Evolutionary conservation across 2,113 vertebrate genomes (phyloP).

Genomic region (Prunella himalayana): DNA sequence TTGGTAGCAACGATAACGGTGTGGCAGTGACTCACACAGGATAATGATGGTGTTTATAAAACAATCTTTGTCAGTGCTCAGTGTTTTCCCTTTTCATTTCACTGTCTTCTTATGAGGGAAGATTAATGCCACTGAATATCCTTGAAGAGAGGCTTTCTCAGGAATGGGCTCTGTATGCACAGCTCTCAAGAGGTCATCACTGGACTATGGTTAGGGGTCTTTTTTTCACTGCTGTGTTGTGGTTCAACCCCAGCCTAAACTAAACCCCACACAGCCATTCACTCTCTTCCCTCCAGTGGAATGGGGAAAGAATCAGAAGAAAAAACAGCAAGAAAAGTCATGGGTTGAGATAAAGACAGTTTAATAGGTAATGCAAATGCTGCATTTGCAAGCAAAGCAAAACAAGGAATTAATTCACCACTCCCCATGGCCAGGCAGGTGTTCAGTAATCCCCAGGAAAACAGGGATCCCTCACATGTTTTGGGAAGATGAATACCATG

Average conservation of each 20-base stretch:
- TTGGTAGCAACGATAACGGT: not conserved
- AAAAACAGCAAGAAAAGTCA: not conserved
- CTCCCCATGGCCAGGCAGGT: not conserved
- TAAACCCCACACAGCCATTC: not conserved
- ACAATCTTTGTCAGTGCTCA: not conserved
- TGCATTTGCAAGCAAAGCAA: not conserved
- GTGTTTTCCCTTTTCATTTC: not conserved
- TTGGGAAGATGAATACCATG: not conserved
- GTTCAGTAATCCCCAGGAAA: not conserved
- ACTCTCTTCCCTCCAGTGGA: not conserved
- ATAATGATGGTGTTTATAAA: not conserved
- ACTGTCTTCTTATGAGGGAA: not conserved
- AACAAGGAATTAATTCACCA: not conserved
- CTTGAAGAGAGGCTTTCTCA: not conserved
- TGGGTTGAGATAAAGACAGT: not conserved
- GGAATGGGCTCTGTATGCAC: not conserved
- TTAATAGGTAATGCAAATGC: not conserved
- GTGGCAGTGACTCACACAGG: not conserved
- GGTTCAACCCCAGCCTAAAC: not conserved
- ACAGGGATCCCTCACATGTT: not conserved
- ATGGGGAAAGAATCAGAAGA: not conserved
- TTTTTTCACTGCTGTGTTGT: not conserved
- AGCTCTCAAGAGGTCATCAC: not conserved
- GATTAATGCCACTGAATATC: not conserved
- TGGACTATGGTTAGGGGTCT: not conserved